These are phyloP conservation scores for Hylaeus volcanicus DNA, from an alignment of 1,140 invertebrate genomes.

Conservation along the genomic window DNA sequence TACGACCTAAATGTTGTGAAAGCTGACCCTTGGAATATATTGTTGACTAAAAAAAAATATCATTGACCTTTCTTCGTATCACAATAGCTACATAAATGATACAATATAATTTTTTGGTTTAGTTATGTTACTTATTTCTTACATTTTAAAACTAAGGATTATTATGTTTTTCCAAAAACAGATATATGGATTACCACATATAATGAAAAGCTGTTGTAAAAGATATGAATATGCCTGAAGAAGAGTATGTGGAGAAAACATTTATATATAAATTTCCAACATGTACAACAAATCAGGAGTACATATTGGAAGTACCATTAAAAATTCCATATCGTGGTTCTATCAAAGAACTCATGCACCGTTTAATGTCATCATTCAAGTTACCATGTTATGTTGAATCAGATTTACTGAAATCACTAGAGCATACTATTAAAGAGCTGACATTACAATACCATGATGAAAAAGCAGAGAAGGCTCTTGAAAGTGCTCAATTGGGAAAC, in stretches of 20 bases:
- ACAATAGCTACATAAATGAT: slow-evolving; percentile 29
- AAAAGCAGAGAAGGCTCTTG: slow-evolving; percentile 80
- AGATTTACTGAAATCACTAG: slow-evolving; percentile 81
- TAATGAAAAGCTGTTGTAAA: slow-evolving; percentile 24
- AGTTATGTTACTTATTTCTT: not conserved
- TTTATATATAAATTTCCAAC: slow-evolving; percentile 83
- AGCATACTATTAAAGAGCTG: slow-evolving; percentile 79
- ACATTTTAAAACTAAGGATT: not conserved
- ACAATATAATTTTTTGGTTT: not conserved
- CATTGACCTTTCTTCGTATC: slow-evolving; percentile 25
- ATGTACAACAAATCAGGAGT: slow-evolving; percentile 82
- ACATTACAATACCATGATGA: slow-evolving; percentile 82
- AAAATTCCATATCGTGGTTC: slow-evolving; percentile 83
- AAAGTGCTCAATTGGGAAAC: slow-evolving; percentile 80
- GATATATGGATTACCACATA: not conserved
- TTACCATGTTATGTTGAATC: slow-evolving; percentile 86
- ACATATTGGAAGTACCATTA: slow-evolving; percentile 83
- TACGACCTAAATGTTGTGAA: slow-evolving; percentile 54
- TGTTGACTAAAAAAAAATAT: slow-evolving; percentile 13
- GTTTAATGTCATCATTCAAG: slow-evolving; percentile 86
- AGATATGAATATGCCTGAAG: slow-evolving; percentile 71
- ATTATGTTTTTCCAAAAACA: not conserved
- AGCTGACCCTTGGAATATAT: slow-evolving; percentile 53
- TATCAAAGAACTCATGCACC: slow-evolving; percentile 84
- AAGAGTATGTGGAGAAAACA: slow-evolving; percentile 77